A percentile compares a stretch with the other conserved stretches of the same genome.
These are phyloP conservation scores for Gymnosoma rotundatum DNA, from an alignment of 2,888 invertebrate genomes.

Conservation along the genomic window DNA sequence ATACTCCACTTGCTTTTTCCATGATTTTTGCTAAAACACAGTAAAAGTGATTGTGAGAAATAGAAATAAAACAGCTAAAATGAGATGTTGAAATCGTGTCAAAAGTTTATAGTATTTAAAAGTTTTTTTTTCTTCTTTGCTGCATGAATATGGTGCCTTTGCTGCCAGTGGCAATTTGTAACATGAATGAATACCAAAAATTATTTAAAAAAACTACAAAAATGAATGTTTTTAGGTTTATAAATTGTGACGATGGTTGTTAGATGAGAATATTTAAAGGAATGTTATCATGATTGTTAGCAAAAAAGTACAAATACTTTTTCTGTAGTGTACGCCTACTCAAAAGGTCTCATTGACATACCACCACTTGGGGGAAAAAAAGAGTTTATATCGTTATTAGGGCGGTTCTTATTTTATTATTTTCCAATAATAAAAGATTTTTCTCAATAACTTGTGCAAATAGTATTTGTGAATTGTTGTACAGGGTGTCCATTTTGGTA, in stretches of 20 bases:
- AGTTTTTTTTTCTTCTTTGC: not conserved
- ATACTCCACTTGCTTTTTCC: conserved; percentile 30
- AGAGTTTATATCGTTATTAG: conserved; percentile 7
- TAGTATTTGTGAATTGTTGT: no score
- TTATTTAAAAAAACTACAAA: conserved; percentile 1
- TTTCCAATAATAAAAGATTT: no score
- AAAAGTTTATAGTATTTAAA: conserved; percentile 53
- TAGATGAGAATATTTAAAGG: conserved; percentile 55
- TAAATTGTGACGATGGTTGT: conserved; percentile 31
- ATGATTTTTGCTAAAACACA: conserved; percentile 11
- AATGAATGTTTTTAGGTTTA: conserved; percentile 34
- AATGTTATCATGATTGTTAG: conserved; percentile 41
- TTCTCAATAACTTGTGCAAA: no score
- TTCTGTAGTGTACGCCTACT: not conserved
- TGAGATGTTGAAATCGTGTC: conserved; percentile 60
- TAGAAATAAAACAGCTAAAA: conserved; percentile 34
- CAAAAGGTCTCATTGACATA: conserved; percentile 1
- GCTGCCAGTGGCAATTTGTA: conserved; percentile 59
- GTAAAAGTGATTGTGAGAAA: not conserved
- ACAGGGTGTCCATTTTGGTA: no score
- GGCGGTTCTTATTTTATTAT: not conserved
- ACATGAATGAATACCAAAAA: conserved; percentile 59
- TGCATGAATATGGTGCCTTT: conserved; percentile 19
- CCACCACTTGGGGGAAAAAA: conserved; percentile 9
- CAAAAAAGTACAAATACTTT: conserved; percentile 18